phyloP scores from a whole-genome alignment of 1,140 invertebrate genomes.

The Panagrolaimus sp. region DNA sequence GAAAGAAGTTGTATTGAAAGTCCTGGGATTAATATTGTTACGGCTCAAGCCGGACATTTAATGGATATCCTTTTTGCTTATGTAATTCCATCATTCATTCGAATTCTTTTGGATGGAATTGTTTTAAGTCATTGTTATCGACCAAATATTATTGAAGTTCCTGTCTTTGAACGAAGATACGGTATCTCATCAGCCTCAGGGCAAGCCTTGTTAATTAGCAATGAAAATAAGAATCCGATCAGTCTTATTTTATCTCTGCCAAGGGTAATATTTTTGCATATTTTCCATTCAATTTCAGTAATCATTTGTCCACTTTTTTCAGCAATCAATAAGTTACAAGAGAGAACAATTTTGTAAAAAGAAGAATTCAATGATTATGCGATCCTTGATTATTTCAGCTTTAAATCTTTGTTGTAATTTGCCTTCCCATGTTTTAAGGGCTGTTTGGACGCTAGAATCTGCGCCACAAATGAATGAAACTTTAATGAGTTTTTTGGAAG shows the following conservation, averaged over 20 bases:
- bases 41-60: slow-evolving; percentile 37
- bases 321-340: slow-evolving; percentile 41
- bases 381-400: slow-evolving; percentile 52
- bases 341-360: slow-evolving; percentile 35
- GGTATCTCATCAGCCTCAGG: slow-evolving; percentile 39
- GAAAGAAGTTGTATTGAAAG: slow-evolving; percentile 42
- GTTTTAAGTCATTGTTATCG: slow-evolving; percentile 49
- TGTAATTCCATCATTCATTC: slow-evolving; percentile 46
- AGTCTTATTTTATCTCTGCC: slow-evolving; percentile 28
- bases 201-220: background rate
- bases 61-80: slow-evolving; percentile 49
- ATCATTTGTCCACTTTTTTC: slow-evolving; percentile 11
- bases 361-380: slow-evolving; percentile 51
- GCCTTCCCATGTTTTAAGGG: slow-evolving; percentile 48
- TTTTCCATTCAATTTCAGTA: slow-evolving; percentile 7
- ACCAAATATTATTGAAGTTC: slow-evolving; percentile 47
- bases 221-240: slow-evolving; percentile 21
- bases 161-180: slow-evolving; percentile 37
- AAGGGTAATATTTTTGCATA: slow-evolving; percentile 21
- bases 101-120: slow-evolving; percentile 46
- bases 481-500: slow-evolving; percentile 30
- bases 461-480: slow-evolving; percentile 28
- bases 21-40: slow-evolving; percentile 5
- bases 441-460: slow-evolving; percentile 45
- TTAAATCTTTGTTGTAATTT: slow-evolving; percentile 54